A percentile compares a stretch with the other conserved stretches of the same genome.
These are phyloP conservation scores for Raphicerus campestris DNA, from an alignment of 2,113 vertebrate species.

Conservation along the genomic window DNA sequence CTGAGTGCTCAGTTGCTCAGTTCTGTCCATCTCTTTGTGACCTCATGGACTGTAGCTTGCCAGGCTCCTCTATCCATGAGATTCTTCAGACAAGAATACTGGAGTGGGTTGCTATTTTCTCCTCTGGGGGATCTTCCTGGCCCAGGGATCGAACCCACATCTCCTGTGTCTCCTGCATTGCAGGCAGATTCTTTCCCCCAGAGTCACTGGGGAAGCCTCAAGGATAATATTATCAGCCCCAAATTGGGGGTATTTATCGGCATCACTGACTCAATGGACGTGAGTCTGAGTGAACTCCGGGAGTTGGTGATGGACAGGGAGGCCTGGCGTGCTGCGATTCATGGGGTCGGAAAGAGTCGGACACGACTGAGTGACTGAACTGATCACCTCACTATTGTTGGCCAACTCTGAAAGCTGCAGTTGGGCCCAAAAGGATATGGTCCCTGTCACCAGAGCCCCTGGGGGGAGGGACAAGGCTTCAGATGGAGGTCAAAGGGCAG, in stretches of 20 bases:
- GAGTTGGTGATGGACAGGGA: too few species aligned
- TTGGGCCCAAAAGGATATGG: neutral
- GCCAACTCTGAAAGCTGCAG: neutral
- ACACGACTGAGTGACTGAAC: too few species aligned
- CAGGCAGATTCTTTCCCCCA: neutral
- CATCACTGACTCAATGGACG: too few species aligned
- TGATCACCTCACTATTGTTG: neutral
- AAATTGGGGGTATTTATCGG: neutral
- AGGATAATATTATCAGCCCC: neutral
- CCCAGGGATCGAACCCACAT: neutral
- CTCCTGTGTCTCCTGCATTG: neutral
- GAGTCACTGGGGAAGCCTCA: neutral
- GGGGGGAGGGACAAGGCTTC: neutral
- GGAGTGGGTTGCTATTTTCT: neutral
- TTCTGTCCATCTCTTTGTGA: neutral
- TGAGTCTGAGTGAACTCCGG: too few species aligned
- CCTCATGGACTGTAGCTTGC: neutral
- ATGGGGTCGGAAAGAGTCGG: too few species aligned
- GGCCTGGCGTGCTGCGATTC: too few species aligned
- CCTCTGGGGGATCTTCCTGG: neutral
- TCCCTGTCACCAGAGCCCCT: neutral
- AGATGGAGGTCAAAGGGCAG: neutral
- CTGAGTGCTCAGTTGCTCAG: neutral
- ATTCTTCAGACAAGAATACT: neutral
- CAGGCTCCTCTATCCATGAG: neutral